A percentile compares a stretch with the other conserved stretches of the same genome.
phyloP scores from a whole-genome alignment of 2,888 invertebrate species.

The Nematopogon swammerdamellus region DNA sequence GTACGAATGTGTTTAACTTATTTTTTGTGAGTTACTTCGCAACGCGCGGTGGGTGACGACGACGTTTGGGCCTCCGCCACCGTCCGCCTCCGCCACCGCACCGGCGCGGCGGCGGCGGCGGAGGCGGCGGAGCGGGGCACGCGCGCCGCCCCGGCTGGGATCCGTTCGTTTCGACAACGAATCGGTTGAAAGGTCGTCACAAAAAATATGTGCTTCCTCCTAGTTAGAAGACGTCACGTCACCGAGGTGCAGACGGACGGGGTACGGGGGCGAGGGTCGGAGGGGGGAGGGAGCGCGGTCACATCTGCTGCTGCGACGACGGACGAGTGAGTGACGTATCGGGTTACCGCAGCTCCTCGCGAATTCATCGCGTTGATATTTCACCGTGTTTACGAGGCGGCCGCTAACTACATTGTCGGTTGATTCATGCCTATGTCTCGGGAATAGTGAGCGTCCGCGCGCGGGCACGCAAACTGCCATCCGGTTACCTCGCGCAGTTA shows the following conservation, averaged over 20 bases:
- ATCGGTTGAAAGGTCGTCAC: conserved; percentile 37
- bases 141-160: neutral
- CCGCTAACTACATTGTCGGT: neutral
- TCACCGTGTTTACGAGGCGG: neutral
- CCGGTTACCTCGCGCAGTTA: neutral
- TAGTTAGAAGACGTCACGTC: neutral
- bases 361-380: neutral
- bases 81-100: too few species aligned
- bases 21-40: conserved; percentile 39
- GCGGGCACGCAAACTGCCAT: neutral
- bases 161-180: conserved; percentile 15
- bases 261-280: neutral
- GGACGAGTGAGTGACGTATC: neutral
- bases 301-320: neutral
- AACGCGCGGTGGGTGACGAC: conserved; percentile 21
- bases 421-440: neutral
- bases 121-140: too few species aligned
- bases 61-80: too few species aligned
- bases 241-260: neutral
- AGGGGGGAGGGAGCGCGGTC: neutral
- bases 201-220: conserved; percentile 33
- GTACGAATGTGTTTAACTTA: conserved; percentile 34
- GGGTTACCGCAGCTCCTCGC: neutral
- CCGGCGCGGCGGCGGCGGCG: too few species aligned
- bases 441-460: neutral